Evolutionary conservation across 2,888 invertebrate species (phyloP), one percentile per base, ranked within the genome.

Genomic region (Lottia gigantea): DNA sequence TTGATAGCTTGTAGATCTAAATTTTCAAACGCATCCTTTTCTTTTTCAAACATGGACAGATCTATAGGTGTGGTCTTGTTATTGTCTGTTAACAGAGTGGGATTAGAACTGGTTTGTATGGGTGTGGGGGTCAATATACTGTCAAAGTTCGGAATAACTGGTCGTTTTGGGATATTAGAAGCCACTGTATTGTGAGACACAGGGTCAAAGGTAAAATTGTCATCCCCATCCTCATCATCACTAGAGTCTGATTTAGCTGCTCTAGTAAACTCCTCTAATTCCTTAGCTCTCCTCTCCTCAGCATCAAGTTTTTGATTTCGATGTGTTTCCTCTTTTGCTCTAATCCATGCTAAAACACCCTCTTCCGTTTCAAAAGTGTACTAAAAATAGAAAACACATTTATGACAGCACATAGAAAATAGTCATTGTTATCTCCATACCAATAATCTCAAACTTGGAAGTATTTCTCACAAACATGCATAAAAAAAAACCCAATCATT

Each of bases 321-420:
- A 71, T 70, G 68, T 55, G 81, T 80, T 62, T 77, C 74, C 64
- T 81, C 80, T 69, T 81, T 74, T 19, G 82, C 84, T 65, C 79
- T 75, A 15, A 84, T 82, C 84, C 84, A 85, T 71, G 80, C 79
- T 49, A 85, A 67, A 2, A 85, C 85, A 66, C 81, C 84, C 65
- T 84, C 82, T 66, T 85, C 85, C 26, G 82, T 82, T 16, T 82
- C 81, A 79, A 83, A 85, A 62, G 80, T 73, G 67, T 85, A 85
- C 85, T 85, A 78, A 66, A 81, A 78, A 49, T 62, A 40, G 55
- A 72, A 71, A 71, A 26, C 25, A 63, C 40, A 40, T 31, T n/a
- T 26, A 11, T 8, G 11, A 6, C 40, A 40, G 7, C 40, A 40
- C 7, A 31, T 31, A 6, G 31, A 31, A 31, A 31, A 31, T 4